Conservation (phyloP, 53 echinoderm and acorn worm genomes). For the Paelopatides confundens region DNA sequence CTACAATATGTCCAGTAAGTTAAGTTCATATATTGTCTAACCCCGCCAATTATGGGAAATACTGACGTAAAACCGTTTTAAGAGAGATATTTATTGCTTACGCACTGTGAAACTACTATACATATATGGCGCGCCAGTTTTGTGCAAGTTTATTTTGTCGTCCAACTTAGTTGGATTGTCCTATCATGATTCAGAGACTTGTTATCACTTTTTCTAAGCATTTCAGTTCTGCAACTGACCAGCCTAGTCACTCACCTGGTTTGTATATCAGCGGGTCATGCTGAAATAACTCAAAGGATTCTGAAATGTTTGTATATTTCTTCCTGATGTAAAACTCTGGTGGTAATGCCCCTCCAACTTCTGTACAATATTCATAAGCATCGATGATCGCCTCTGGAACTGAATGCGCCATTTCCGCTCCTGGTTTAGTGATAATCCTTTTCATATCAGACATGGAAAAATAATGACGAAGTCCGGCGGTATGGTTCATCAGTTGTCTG, state of each 20-base stretch:
- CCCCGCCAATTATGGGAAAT: too few species aligned
- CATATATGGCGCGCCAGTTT: too few species aligned
- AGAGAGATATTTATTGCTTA: too few species aligned
- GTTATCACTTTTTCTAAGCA: too few species aligned
- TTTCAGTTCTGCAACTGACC: too few species aligned
- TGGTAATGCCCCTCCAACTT: neutral
- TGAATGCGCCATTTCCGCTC: neutral
- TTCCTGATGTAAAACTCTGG: constrained; percentile 15
- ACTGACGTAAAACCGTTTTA: too few species aligned
- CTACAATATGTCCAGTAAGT: too few species aligned
- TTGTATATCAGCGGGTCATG: constrained; percentile 4
- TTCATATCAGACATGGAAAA: neutral
- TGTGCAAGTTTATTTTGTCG: too few species aligned
- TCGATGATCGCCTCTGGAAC: neutral
- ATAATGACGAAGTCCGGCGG: constrained; percentile 30
- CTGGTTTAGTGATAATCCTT: neutral
- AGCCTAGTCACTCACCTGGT: constrained; percentile 24
- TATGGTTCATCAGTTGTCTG: constrained; percentile 20
- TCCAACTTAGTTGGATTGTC: too few species aligned
- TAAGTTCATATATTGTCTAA: too few species aligned
- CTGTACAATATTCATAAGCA: neutral
- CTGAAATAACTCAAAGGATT: neutral
- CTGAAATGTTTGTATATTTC: neutral
- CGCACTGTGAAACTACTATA: too few species aligned
- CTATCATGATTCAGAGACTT: too few species aligned